Percentiles rank a stretch among this genome's conserved stretches.
phyloP scores from a whole-genome alignment of 2,888 invertebrate genomes.

The Conus canariensis region DNA sequence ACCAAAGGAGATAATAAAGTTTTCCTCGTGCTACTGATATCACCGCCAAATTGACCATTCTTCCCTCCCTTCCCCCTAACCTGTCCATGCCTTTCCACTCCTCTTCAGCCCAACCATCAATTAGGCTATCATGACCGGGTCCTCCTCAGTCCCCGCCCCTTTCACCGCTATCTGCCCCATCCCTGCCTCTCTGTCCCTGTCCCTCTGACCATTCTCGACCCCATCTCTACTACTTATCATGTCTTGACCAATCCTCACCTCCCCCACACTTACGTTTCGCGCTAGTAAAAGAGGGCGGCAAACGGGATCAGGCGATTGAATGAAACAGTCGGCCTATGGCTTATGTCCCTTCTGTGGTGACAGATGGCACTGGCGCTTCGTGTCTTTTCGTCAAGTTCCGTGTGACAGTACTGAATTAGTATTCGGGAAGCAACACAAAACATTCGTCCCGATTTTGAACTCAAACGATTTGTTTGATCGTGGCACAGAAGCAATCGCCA shows the following conservation, averaged over 20 bases:
- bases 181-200: background rate
- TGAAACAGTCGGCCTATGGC: background rate
- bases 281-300: background rate
- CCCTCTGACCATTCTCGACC: background rate
- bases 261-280: background rate
- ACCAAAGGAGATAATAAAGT: too few species aligned
- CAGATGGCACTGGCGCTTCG: constrained; percentile 40
- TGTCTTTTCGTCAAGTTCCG: constrained; percentile 36
- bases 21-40: too few species aligned
- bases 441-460: constrained; percentile 3
- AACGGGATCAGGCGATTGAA: background rate
- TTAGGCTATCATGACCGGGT: too few species aligned
- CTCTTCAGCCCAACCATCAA: too few species aligned
- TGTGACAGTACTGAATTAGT: constrained; percentile 30
- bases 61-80: too few species aligned
- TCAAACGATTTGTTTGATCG: constrained; percentile 27
- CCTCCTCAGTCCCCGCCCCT: background rate
- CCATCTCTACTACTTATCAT: too few species aligned
- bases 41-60: too few species aligned
- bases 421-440: constrained; percentile 42
- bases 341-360: constrained; percentile 40
- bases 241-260: background rate
- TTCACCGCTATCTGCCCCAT: background rate
- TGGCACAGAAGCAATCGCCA: background rate
- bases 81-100: too few species aligned